phyloP scores from a whole-genome alignment of 2,113 vertebrate species.

The Aldabrachelys gigantea region DNA sequence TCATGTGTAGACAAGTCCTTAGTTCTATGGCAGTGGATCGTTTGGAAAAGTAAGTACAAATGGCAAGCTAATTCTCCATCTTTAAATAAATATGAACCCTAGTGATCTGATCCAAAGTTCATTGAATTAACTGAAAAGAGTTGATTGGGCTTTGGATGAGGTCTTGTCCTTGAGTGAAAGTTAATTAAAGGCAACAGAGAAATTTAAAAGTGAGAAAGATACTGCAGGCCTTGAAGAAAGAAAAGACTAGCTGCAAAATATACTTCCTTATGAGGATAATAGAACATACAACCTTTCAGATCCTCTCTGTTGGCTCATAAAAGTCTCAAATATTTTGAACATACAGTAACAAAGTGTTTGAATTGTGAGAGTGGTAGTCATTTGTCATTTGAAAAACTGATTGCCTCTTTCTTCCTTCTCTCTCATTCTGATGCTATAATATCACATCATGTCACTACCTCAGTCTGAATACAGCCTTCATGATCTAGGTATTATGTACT shows the following conservation, averaged over 20 bases:
- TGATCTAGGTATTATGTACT: neutral
- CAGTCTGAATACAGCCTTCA: too few species aligned
- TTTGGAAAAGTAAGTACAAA: neutral
- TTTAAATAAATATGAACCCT: neutral
- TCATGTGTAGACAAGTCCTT: neutral
- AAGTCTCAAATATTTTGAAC: neutral
- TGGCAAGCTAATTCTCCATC: neutral
- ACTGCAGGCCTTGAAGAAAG: neutral
- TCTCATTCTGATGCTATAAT: neutral
- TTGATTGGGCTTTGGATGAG: neutral
- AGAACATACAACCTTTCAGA: neutral
- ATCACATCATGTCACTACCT: too few species aligned
- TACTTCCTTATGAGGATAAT: neutral
- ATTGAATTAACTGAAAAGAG: neutral
- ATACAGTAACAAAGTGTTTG: neutral
- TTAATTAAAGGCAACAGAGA: neutral
- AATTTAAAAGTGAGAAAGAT: neutral
- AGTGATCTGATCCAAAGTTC: neutral
- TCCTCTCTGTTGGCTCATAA: neutral
- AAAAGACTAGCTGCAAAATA: neutral
- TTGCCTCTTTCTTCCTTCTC: neutral
- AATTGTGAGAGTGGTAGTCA: neutral
- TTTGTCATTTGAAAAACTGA: neutral
- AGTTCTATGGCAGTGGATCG: neutral
- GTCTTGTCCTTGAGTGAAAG: neutral